phyloP scores from a whole-genome alignment of 2,888 invertebrate genomes.

The Hydroisotoma schaefferi region DNA sequence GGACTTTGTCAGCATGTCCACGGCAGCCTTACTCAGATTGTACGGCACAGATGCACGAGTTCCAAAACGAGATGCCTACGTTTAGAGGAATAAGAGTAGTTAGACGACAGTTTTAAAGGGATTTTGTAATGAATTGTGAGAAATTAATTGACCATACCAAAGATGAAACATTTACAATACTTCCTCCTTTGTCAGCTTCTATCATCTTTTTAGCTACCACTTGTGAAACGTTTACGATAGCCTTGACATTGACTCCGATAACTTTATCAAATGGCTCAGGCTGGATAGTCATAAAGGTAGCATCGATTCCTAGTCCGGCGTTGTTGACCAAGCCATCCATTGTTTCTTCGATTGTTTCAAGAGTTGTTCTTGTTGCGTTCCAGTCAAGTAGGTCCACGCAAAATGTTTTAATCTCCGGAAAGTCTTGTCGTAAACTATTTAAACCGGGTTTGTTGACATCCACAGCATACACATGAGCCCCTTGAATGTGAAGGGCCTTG shows the following conservation, averaged over 20 bases:
- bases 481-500: slow-evolving; percentile 21
- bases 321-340: slow-evolving; percentile 87
- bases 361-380: slow-evolving; percentile 63
- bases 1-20: slow-evolving; percentile 76
- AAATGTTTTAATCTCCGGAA: slow-evolving; percentile 61
- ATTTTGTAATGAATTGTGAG: background rate
- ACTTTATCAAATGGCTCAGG: slow-evolving; percentile 67
- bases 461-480: slow-evolving; percentile 71
- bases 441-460: slow-evolving; percentile 67
- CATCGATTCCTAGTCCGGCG: slow-evolving; percentile 70
- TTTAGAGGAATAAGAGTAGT: background rate
- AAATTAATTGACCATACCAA: slow-evolving; percentile 57
- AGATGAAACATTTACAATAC: slow-evolving; percentile 88
- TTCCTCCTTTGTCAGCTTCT: slow-evolving; percentile 64
- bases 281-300: slow-evolving; percentile 66
- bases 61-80: slow-evolving; percentile 33
- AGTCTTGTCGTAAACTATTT: slow-evolving; percentile 61
- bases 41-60: slow-evolving; percentile 29
- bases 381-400: slow-evolving; percentile 72
- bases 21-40: slow-evolving; percentile 66
- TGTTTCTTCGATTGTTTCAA: slow-evolving; percentile 60
- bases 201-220: slow-evolving; percentile 71
- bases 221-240: slow-evolving; percentile 80
- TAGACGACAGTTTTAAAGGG: background rate
- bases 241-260: slow-evolving; percentile 74